Evolutionary conservation across 2,797 vertebrate genomes (phyloP).

Genomic region (Melanotaenia pygmaea): DNA sequence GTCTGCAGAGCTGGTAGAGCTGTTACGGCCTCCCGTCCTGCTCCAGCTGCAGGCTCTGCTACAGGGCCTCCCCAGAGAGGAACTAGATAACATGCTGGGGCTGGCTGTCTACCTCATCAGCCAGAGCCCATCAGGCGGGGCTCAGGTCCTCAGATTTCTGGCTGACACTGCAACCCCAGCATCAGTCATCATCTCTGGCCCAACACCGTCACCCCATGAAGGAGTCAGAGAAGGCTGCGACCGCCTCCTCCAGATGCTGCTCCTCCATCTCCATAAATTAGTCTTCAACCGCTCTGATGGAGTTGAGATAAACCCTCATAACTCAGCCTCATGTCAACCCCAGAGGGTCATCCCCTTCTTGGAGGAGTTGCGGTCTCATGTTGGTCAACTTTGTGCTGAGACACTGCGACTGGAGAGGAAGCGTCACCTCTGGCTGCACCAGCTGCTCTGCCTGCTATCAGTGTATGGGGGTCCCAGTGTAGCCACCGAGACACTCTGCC

Average conservation of each 20-base stretch:
- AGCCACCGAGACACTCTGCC: conserved; percentile 89
- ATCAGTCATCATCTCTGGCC: conserved; percentile 92
- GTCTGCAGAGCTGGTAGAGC: conserved; percentile 90
- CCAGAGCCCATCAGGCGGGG: conserved; percentile 90
- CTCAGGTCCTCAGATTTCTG: conserved; percentile 88
- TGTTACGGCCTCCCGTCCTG: conserved; percentile 86
- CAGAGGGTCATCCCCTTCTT: conserved; percentile 88
- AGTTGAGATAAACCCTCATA: conserved; percentile 63
- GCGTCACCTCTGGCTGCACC: conserved; percentile 93
- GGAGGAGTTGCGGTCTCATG: conserved; percentile 88
- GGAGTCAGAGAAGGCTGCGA: conserved; percentile 93
- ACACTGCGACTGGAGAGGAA: conserved; percentile 90
- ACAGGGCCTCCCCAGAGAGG: conserved; percentile 86
- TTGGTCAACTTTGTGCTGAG: conserved; percentile 89
- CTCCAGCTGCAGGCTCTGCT: conserved; percentile 92
- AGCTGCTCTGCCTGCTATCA: conserved; percentile 89
- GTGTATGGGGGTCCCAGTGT: conserved; percentile 89
- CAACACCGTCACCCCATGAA: conserved; percentile 87
- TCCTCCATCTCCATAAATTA: conserved; percentile 92
- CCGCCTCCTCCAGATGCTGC: conserved; percentile 90
- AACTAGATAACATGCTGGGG: conserved; percentile 90
- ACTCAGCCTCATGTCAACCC: conserved; percentile 55
- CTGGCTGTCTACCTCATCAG: conserved; percentile 91
- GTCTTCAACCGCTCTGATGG: conserved; percentile 86
- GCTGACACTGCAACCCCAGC: conserved; percentile 92